Conservation (phyloP, 2,888 invertebrate species). For the Epsilonema sp. region DNA sequence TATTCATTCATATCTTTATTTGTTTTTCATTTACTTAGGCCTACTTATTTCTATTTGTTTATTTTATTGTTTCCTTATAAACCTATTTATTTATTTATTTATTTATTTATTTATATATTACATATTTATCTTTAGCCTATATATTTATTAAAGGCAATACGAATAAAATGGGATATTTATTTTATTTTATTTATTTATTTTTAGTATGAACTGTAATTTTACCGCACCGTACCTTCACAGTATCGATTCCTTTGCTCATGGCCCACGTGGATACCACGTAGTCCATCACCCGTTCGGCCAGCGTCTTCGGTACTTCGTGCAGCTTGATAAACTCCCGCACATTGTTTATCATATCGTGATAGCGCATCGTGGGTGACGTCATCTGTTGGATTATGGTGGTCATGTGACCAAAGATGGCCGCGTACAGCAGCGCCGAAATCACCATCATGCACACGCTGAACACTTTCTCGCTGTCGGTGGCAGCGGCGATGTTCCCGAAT, state of each 20-base stretch:
- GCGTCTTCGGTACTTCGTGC: constrained; percentile 88
- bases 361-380: constrained; percentile 35
- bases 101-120: too few species aligned
- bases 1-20: too few species aligned
- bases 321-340: constrained; percentile 99
- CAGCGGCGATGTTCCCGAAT: constrained; percentile 97
- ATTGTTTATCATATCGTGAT: constrained; percentile 99
- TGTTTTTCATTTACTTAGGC: too few species aligned
- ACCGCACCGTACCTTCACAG: constrained; percentile 97
- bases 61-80: too few species aligned
- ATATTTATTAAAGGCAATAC: too few species aligned
- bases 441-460: constrained; percentile 99
- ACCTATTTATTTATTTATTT: too few species aligned
- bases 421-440: constrained; percentile 83
- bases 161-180: too few species aligned
- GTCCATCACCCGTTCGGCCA: constrained; percentile 97
- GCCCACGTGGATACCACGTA: constrained; percentile 99
- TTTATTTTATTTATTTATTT: too few species aligned
- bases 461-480: constrained; percentile 46
- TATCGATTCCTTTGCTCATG: constrained; percentile 96
- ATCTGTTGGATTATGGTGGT: constrained; percentile 64
- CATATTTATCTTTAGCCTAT: too few species aligned
- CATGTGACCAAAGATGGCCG: constrained; percentile 98
- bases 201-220: too few species aligned
- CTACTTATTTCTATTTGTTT: too few species aligned